Percentiles rank a stretch among this genome's conserved stretches.
Evolutionary conservation across 2,797 vertebrate species (phyloP).

Genomic region (Phylloscopus collybita): DNA sequence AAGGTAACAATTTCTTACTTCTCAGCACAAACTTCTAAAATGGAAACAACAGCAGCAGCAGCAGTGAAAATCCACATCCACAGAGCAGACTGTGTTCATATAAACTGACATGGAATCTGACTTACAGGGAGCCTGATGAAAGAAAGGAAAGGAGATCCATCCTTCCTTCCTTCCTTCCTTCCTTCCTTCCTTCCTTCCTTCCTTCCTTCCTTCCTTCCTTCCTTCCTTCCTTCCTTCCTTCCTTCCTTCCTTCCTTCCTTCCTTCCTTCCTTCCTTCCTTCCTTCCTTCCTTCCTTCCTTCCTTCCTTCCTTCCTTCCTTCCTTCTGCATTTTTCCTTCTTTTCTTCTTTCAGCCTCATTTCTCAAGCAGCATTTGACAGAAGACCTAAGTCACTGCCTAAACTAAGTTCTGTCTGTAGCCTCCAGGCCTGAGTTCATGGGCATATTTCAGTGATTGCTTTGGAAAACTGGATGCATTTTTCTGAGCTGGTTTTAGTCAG

Average conservation of each 20-base stretch:
- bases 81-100: background rate
- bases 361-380: background rate
- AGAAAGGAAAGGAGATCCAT: background rate
- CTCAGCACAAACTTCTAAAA: background rate
- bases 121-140: background rate
- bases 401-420: background rate
- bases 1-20: background rate
- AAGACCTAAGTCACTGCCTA: background rate
- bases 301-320: background rate
- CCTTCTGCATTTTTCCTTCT: background rate
- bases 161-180: background rate
- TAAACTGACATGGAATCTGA: background rate
- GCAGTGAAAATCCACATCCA: background rate
- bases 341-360: background rate
- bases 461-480: background rate
- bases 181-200: background rate
- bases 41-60: background rate
- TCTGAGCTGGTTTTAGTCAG: constrained; percentile 21
- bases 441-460: background rate
- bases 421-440: background rate
- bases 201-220: background rate
- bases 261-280: background rate
- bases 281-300: background rate
- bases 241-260: background rate
- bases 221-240: background rate